Conservation (phyloP, 2,797 vertebrate species). For the Pseudopleuronectes americanus region DNA sequence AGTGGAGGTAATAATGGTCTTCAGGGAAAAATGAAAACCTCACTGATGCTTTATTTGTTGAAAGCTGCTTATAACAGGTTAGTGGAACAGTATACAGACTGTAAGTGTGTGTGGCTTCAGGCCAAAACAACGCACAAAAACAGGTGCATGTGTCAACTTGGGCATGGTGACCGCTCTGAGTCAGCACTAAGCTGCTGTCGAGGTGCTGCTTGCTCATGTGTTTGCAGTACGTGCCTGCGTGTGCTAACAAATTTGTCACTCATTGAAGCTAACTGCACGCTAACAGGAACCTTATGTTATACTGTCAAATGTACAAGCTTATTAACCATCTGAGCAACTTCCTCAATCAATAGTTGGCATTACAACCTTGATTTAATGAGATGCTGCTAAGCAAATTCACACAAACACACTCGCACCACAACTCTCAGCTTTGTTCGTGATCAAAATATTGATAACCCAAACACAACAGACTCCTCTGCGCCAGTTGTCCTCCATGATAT, state of each 20-base stretch:
- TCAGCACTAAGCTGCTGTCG: background rate
- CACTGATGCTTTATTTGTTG: too few relatives aligned
- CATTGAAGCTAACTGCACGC: background rate
- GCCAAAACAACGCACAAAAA: constrained; percentile 20
- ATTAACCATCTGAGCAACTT: background rate
- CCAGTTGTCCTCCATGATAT: constrained; percentile 29
- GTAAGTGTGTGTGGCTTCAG: background rate
- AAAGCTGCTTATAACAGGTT: too few relatives aligned
- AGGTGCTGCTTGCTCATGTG: background rate
- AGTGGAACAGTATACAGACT: background rate
- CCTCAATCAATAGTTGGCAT: background rate
- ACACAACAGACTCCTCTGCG: constrained; percentile 42
- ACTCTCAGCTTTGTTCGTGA: constrained; percentile 4
- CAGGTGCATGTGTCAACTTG: constrained; percentile 1
- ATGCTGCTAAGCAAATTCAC: background rate
- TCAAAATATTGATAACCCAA: constrained; percentile 43
- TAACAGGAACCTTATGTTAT: background rate
- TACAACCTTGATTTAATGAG: constrained; percentile 4
- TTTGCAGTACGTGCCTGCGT: background rate
- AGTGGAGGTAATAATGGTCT: too few relatives aligned
- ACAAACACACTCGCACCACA: background rate
- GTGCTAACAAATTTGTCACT: too few relatives aligned
- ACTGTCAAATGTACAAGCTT: background rate
- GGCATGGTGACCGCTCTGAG: constrained; percentile 5
- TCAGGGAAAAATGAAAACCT: too few relatives aligned